Evolutionary conservation across 1,140 invertebrate species (phyloP), one percentile per base, ranked within the genome.

Genomic region (Scaptomyza pallida): DNA sequence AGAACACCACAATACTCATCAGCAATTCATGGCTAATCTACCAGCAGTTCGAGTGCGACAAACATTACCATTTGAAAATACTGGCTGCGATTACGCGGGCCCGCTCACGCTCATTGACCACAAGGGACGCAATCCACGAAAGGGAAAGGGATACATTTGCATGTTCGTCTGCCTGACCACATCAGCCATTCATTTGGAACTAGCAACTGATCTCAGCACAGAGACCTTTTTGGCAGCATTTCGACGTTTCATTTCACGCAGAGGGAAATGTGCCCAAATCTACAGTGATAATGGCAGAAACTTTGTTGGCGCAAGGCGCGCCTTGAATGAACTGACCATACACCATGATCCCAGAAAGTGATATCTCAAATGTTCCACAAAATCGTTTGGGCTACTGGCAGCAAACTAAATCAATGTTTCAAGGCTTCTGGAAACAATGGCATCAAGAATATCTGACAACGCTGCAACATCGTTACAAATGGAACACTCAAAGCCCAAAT

Each of bases 351-450:
- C 5, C 23, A 26, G 23, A 26, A 26, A 5, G 23, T 5, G 23
- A 26, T 26, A n/a, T n/a, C n/a, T n/a, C n/a, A n/a, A n/a, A n/a
- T n/a, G n/a, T n/a, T n/a, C n/a, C n/a, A n/a, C n/a, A 26, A 26
- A 26, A 26, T 5, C 23, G 23, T 26, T 26, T 26, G 23, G 33
- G n/a, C 30, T 51, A 51, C n/a, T 51, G 30, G 48, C 48, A 17
- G 43, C 13, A 16, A 8, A 35, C n/a, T 33, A 26, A 51, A 9
- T 15, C 30, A 3, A 51, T 51, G 26, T 12, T 9, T 2, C 48
- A 51, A 33, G 48, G 48, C 5, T 51, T 51, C 26, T 51, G 48
- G 48, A 51, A 35, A 35, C 48, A 17, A 10, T 51, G 48, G 48
- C n/a, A 51, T 17, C 48, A 51, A 23, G 48, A 51, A 23, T 51